These are phyloP conservation scores for Matsumyia berberina DNA, from an alignment of 2,888 invertebrate genomes.

Conservation along the genomic window DNA sequence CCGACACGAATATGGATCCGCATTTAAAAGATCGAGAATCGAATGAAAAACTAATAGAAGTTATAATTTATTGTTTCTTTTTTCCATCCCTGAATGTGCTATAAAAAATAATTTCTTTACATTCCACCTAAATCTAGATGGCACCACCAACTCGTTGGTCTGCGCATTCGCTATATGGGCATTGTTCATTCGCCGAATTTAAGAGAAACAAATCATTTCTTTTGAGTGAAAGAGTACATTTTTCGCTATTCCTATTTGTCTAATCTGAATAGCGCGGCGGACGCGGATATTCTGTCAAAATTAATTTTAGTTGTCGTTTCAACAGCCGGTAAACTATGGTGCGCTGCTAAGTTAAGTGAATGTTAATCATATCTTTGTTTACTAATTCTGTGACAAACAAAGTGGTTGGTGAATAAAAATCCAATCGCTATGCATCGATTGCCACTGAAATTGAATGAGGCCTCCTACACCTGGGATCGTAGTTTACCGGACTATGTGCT, in stretches of 20 bases:
- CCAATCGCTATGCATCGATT: slow-evolving; percentile 34
- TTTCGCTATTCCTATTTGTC: slow-evolving; percentile 1
- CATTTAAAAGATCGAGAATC: no score
- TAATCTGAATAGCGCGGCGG: slow-evolving; percentile 3
- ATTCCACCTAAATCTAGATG: background rate
- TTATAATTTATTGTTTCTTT: no score
- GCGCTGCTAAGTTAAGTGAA: slow-evolving; percentile 15
- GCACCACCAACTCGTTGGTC: background rate
- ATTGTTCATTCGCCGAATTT: background rate
- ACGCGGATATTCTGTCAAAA: slow-evolving; percentile 23
- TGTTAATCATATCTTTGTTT: background rate
- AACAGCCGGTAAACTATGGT: slow-evolving; percentile 22
- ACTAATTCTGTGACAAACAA: slow-evolving; percentile 18
- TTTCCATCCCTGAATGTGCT: no score
- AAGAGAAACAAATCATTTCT: background rate
- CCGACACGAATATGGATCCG: no score
- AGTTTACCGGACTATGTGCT: slow-evolving; percentile 37
- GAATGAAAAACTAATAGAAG: no score
- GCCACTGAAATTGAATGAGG: slow-evolving; percentile 33
- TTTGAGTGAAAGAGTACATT: background rate
- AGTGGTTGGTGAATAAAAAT: slow-evolving; percentile 33
- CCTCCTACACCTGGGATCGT: slow-evolving; percentile 50
- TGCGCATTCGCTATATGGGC: background rate
- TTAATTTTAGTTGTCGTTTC: slow-evolving; percentile 22
- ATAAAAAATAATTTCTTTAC: no score